phyloP scores from a whole-genome alignment of 2,113 vertebrate genomes.

The Turnix velox region DNA sequence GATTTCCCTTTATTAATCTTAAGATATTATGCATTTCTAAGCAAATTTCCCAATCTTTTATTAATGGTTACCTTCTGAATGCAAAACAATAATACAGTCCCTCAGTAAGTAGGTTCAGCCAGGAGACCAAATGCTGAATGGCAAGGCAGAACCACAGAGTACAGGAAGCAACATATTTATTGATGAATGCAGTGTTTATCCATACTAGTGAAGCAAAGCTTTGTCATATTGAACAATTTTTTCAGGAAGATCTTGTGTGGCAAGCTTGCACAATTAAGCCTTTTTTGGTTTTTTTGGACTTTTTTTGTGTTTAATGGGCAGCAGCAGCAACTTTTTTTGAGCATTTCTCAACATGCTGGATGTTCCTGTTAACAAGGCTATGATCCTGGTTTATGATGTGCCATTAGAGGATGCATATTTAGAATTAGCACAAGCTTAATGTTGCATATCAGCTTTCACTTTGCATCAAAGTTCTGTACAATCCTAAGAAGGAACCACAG shows the following conservation, averaged over 20 bases:
- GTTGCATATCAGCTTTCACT: background rate
- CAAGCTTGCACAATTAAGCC: background rate
- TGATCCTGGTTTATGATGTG: background rate
- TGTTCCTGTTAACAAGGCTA: background rate
- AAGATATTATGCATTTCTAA: background rate
- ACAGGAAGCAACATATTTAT: conserved; percentile 39
- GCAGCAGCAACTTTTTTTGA: background rate
- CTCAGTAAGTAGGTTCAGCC: background rate
- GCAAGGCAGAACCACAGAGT: background rate
- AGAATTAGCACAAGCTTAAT: background rate
- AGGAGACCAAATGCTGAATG: background rate
- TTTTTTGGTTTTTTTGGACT: background rate
- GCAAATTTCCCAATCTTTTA: background rate
- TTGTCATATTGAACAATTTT: conserved; percentile 31
- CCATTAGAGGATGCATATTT: no score
- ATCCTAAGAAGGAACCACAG: background rate
- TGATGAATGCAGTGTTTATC: conserved; percentile 50
- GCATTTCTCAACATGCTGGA: background rate
- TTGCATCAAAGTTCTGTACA: background rate
- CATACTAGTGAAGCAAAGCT: conserved; percentile 35
- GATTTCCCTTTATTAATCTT: background rate
- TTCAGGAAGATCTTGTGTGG: background rate
- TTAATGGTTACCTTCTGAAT: background rate
- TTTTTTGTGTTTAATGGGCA: background rate
- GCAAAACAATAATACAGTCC: background rate